Percentiles rank a stretch among this genome's conserved stretches.
These are phyloP conservation scores for Clupea harengus DNA, from an alignment of 2,113 vertebrate species.

Conservation along the genomic window DNA sequence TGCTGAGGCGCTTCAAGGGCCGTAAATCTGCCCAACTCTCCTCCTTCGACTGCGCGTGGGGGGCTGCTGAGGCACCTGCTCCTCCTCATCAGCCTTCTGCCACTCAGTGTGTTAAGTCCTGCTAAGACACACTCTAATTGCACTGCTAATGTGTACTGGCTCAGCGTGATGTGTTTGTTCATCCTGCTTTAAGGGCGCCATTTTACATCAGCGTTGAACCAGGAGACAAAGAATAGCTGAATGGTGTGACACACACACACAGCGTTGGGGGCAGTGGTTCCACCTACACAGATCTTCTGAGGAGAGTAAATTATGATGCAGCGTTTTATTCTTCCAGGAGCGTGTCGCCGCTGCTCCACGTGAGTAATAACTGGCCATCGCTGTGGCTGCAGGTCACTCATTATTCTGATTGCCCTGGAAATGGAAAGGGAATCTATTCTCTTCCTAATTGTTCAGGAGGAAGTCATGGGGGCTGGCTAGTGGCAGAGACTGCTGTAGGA, in stretches of 20 bases:
- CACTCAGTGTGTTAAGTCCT: not conserved
- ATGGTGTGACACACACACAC: not conserved
- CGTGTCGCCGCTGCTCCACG: conserved; percentile 51
- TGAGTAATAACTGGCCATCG: conserved; percentile 60
- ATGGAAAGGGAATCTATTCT: conserved; percentile 48
- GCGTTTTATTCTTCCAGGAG: conserved; percentile 60
- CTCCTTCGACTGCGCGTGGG: conserved; percentile 46
- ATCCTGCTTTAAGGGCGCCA: not conserved
- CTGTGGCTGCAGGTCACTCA: conserved; percentile 51
- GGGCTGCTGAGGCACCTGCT: conserved; percentile 41
- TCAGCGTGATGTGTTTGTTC: not conserved
- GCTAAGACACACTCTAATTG: no score
- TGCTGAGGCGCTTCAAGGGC: conserved; percentile 48
- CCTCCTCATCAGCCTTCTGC: conserved; percentile 7
- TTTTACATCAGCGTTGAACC: not conserved
- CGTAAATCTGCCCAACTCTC: conserved; percentile 59
- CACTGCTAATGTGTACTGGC: not conserved
- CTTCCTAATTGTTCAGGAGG: conserved; percentile 34
- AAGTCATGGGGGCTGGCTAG: not conserved
- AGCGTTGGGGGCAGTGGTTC: not conserved
- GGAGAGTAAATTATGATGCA: conserved; percentile 71
- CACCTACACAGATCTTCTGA: conserved; percentile 45
- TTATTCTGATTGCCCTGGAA: conserved; percentile 50
- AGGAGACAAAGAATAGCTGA: not conserved
- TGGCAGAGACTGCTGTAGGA: not conserved